Percentiles rank a stretch among this genome's conserved stretches.
Evolutionary conservation across 2,888 invertebrate genomes (phyloP).

Genomic region (Pseudanteris insignis): DNA sequence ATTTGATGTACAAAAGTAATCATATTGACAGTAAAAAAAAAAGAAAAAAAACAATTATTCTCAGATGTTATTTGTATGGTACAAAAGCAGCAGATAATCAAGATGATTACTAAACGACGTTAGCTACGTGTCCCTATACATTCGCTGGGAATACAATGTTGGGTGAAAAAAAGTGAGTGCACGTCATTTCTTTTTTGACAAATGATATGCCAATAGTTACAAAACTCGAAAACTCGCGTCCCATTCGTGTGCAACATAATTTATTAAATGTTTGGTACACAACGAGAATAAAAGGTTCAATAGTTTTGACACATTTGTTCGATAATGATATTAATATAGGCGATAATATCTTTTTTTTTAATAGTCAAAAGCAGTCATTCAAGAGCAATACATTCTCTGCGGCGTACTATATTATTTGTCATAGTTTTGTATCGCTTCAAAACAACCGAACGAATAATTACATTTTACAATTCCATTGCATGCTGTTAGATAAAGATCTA

Average conservation of each 20-base stretch:
- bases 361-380: too few relatives aligned
- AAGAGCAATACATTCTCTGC: too few relatives aligned
- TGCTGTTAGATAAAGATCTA: slow-evolving; percentile 15
- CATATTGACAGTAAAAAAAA: too few relatives aligned
- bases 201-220: slow-evolving; percentile 39
- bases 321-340: background rate
- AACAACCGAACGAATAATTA: slow-evolving; percentile 3
- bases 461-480: slow-evolving; percentile 5
- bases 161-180: slow-evolving; percentile 9
- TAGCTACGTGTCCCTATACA: too few relatives aligned
- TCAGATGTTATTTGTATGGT: too few relatives aligned
- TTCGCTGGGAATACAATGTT: slow-evolving; percentile 21
- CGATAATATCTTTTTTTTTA: too few relatives aligned
- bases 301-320: too few relatives aligned
- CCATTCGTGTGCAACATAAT: too few relatives aligned
- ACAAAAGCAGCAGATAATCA: too few relatives aligned
- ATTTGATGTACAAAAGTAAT: too few relatives aligned
- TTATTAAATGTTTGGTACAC: too few relatives aligned
- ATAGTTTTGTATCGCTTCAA: slow-evolving; percentile 4
- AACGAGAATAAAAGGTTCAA: background rate
- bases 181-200: slow-evolving; percentile 22
- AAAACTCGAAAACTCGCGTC: slow-evolving; percentile 25
- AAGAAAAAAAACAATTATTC: too few relatives aligned
- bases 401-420: slow-evolving; percentile 1
- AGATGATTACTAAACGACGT: background rate